Base-by-base conservation (phyloP, 2,113 vertebrate species). In the Cynoglossus semilaevis region DNA sequence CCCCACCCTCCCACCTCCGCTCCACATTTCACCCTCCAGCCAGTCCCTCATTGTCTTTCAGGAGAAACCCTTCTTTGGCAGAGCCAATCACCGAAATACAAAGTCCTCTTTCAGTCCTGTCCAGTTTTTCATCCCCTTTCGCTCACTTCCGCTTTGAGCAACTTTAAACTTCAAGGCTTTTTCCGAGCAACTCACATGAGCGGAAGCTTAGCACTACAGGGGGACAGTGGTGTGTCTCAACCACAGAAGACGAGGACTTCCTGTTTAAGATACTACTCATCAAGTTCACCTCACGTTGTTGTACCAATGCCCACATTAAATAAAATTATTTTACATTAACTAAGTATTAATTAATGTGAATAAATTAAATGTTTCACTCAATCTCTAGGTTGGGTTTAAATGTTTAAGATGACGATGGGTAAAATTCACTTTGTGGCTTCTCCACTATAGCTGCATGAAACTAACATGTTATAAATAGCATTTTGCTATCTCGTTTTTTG, bases 101-200 rank as follows among this genome's bases (percentile, higher is more conserved):
- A 94, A 93, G 89, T 90, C 88, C 80, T 87, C 92, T 93, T 87
- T 89, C 88, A 91, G 88, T 87, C 87, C 78, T 50, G 65, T 81
- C 81, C 84, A 81, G 68, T 45, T 76, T 67, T 40, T 13, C 13
- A 4, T 67, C 51, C 50, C 60, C 74, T 79, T 63, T 90, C 77
- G 55, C 86, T 78, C 83, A 91, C 91, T 96, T 96, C 94, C 93
- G 85, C 92, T 89, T 93, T 92, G 89, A 92, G 91, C 91, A 89
- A 88, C 89, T 84, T 88, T 76, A 79, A 87, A 94, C 91, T 93
- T 92, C 88, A 90, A 75, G 89, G 89, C 88, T 92, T 92, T 93
- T 92, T 93, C 92, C 92, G 79, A 92, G 91, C 72, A 72, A 86
- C 87, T 89, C 84, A 84, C 83, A 88, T 86, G 90, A 91, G 88